phyloP scores from a whole-genome alignment of 2,113 vertebrate species.

The Tachycineta bicolor region DNA sequence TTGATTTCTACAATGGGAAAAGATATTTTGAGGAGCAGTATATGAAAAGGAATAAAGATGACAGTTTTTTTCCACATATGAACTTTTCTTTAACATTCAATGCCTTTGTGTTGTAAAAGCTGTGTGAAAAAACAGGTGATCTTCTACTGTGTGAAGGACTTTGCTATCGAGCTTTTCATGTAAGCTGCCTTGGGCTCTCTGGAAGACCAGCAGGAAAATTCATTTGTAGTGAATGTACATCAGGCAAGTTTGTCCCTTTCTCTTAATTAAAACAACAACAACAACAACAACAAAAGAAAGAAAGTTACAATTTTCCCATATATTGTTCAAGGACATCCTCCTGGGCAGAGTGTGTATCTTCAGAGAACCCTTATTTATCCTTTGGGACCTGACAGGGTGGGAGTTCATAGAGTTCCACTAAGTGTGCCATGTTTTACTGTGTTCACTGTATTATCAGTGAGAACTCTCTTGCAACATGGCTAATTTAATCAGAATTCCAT shows the following conservation, averaged over 20 bases:
- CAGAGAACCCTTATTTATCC: not conserved
- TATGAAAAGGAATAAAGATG: slow-evolving; percentile 39
- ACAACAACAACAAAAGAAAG: not conserved
- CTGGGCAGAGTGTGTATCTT: not conserved
- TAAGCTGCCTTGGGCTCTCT: slow-evolving; percentile 84
- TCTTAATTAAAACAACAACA: not conserved
- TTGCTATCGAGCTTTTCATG: slow-evolving; percentile 91
- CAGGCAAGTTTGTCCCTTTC: slow-evolving; percentile 81
- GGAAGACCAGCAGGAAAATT: slow-evolving; percentile 83
- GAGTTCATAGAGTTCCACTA: not conserved
- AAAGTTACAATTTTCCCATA: not conserved
- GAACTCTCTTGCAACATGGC: not conserved
- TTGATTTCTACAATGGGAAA: not conserved
- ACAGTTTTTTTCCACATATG: not conserved
- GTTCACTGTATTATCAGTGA: not conserved
- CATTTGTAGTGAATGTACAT: slow-evolving; percentile 86
- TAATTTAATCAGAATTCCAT: not conserved
- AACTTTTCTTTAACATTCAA: slow-evolving; percentile 58
- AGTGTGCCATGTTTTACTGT: not conserved
- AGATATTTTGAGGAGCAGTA: not conserved
- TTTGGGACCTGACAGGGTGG: not conserved
- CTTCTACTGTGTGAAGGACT: slow-evolving; percentile 90
- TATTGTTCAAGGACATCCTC: not conserved
- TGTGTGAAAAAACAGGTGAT: slow-evolving; percentile 90
- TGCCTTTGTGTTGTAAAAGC: slow-evolving; percentile 75